phyloP scores from a whole-genome alignment of 2,797 vertebrate genomes.

The Aulostomus chinensis region DNA sequence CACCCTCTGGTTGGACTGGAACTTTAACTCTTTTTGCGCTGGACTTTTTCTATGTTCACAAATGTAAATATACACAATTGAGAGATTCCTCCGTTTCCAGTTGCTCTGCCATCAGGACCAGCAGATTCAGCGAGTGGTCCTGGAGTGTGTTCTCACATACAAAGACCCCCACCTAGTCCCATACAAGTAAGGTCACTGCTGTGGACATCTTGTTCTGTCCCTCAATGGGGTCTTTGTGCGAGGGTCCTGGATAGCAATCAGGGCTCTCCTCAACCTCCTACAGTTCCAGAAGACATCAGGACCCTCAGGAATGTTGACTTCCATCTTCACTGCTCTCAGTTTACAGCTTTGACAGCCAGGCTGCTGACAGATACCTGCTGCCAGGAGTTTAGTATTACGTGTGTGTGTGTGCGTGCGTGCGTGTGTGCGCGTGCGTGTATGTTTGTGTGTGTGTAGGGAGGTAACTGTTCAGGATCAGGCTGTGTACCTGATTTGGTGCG shows the following conservation, averaged over 20 bases:
- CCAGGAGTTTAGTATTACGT: constrained; percentile 22
- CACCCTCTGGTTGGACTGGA: no score
- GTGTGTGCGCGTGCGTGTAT: neutral
- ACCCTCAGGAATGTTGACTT: constrained; percentile 45
- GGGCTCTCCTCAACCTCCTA: constrained; percentile 22
- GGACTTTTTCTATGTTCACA: no score
- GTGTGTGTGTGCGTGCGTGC: constrained; percentile 1
- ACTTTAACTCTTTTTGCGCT: no score
- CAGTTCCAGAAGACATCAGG: constrained; percentile 25
- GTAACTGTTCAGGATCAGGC: constrained; percentile 18
- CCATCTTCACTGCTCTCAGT: constrained; percentile 24
- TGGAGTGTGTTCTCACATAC: constrained; percentile 93
- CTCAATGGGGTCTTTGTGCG: constrained; percentile 54
- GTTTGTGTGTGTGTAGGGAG: constrained; percentile 5
- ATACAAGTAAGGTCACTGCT: constrained; percentile 85
- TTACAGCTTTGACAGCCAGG: constrained; percentile 13
- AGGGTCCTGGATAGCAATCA: constrained; percentile 16
- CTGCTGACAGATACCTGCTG: constrained; percentile 30
- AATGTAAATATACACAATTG: no score
- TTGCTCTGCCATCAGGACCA: constrained; percentile 94
- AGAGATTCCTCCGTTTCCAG: constrained; percentile 71
- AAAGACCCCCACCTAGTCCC: constrained; percentile 89
- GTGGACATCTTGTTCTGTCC: neutral
- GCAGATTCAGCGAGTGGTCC: constrained; percentile 87
- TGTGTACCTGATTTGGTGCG: constrained; percentile 9